Evolutionary conservation across 2,797 vertebrate species (phyloP), one percentile per base, ranked within the genome.

Genomic region (Emys orbicularis): DNA sequence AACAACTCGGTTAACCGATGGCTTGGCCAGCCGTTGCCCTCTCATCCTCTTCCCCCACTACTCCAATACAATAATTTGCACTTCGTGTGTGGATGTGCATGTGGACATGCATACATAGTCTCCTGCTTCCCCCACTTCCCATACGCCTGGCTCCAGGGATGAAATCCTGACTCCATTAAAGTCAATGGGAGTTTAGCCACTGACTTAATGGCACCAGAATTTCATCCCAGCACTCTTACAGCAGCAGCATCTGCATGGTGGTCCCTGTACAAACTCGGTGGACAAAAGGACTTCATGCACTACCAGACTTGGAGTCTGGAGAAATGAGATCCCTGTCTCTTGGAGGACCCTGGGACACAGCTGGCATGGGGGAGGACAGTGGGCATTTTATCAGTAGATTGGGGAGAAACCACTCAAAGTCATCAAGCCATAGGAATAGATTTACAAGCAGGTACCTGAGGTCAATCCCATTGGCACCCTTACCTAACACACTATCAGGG

Each of bases 221-320:
- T 90, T 65, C 79, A 41, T 18, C 15, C 7, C 34, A 65, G 31
- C 15, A n/a, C 34, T n/a, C 18, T 15, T 37, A 87, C 12, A 25
- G 4, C 59, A 86, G 54, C 2, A 19, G 1, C 12, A 8, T 52
- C 5, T 0, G 18, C 16, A 34, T 16, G 79, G 9, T 7, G 21
- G 18, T 41, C 68, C 76, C 6, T 57, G 56, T 12, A 25, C 53
- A 12, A 86, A 84, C 29, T n/a, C 9, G 19, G 56, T 9, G 27
- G 52, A 68, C 23, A 34, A 65, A 77, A 84, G 1, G 4, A 65
- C 15, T 25, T 25, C 61, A 16, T 34, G 56, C 83, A 83, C 25
- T 49, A 4, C 61, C 37, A 37, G 23, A 87, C 11, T 3, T 83
- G 12, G 53, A 94, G n/a, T 37, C 44, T 77, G 79, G 79, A 91